Evolutionary conservation across 2,113 vertebrate genomes (phyloP), one percentile per base, ranked within the genome.

Genomic region (Campylomormyrus tamandua): DNA sequence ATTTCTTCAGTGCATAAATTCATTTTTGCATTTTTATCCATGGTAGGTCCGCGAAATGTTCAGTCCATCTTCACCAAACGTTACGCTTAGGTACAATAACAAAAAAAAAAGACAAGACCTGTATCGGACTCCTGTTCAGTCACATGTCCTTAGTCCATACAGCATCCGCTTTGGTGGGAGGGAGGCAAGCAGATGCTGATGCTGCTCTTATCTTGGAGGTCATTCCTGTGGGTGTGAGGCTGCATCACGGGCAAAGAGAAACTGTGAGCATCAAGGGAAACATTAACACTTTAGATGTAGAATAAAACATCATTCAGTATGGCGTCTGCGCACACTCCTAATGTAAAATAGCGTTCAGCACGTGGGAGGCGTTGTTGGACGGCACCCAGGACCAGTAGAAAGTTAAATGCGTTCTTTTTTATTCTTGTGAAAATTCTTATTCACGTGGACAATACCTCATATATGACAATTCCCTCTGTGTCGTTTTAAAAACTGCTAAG

Each of bases 1-100:
- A 95, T 94, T 93, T 95, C 93, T 92, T 94, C 92, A 92, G 94
- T 92, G 88, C 92, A 93, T 94, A 93, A 93, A 93, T 92, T 91
- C 87, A 86, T 90, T 89, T 90, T 90, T 93, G 88, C 90, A 85
- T 94, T 90, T 92, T 92, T 91, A 91, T 90, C 90, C 90, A 92
- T 89, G 88, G 90, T 93, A 91, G 88, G 52, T 74, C 92, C 91
- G 80, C 90, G 90, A 91, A 91, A 89, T 91, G 91, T 89, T 83
- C 7, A 62, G 49, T 52, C 88, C 49, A 42, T 90, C 92, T 90
- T 92, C 92, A 91, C 92, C 91, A 90, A 91, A 93, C 91, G 87
- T 92, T 91, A 88, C 92, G 87, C 90, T 91, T 90, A 91, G 91
- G 91, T 92, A 90, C 92, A 92, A 93, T 93, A 92, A 91, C 85